Evolutionary conservation across 2,113 vertebrate genomes (phyloP).

Genomic region (Cyanoderma ruficeps): DNA sequence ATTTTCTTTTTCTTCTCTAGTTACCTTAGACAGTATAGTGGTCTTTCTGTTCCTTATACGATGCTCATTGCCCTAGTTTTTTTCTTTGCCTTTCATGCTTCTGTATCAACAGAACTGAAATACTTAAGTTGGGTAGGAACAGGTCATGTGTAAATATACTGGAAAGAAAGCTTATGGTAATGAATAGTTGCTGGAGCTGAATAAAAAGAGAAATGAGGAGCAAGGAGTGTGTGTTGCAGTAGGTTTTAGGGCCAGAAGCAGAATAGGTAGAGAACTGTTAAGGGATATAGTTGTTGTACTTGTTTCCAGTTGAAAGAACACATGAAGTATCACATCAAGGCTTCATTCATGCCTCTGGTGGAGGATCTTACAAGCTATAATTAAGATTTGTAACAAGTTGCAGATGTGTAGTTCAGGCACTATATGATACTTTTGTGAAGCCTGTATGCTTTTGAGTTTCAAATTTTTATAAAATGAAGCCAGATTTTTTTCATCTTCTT

Average conservation of each 20-base stretch:
- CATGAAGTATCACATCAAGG: neutral
- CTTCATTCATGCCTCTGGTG: neutral
- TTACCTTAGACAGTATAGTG: neutral
- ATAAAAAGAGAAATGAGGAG: neutral
- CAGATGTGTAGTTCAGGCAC: neutral
- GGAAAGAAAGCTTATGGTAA: neutral
- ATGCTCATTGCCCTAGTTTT: neutral
- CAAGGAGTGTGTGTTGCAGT: neutral
- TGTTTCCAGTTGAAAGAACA: neutral
- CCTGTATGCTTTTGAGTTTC: neutral
- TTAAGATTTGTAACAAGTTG: neutral
- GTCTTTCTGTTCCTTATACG: neutral
- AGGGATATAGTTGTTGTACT: neutral
- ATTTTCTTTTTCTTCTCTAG: neutral
- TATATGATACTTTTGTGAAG: neutral
- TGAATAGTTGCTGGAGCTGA: neutral
- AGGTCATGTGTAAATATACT: neutral
- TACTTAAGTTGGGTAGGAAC: neutral
- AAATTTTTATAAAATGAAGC: neutral
- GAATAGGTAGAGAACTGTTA: neutral
- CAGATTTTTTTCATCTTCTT: neutral
- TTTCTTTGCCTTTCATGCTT: neutral
- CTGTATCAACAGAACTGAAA: neutral
- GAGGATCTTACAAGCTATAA: neutral
- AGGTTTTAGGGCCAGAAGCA: neutral